phyloP scores from a whole-genome alignment of 2,888 invertebrate genomes.

The Cerceris rybyensis region DNA sequence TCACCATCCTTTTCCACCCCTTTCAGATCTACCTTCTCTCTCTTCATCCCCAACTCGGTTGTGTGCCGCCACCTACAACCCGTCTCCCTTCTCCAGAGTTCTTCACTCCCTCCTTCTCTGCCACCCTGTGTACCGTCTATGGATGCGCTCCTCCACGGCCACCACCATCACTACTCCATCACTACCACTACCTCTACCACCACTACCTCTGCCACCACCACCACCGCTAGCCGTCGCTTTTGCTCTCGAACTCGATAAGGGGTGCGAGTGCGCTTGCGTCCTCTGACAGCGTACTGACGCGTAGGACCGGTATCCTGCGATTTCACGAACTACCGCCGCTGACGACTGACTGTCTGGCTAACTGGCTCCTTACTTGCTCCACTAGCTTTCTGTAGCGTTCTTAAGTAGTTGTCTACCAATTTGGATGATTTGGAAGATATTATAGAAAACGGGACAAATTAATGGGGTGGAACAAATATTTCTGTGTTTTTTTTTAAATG shows the following conservation, averaged over 20 bases:
- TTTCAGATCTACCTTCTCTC: conserved; percentile 38
- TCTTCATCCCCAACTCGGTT: conserved; percentile 61
- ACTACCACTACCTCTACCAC: conserved; percentile 57
- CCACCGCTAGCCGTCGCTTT: conserved; percentile 71
- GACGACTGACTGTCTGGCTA: conserved; percentile 53
- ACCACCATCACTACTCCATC: conserved; percentile 49
- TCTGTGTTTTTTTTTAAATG: no score
- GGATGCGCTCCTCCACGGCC: conserved; percentile 38
- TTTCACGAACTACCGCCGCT: conserved; percentile 69
- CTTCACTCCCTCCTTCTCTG: conserved; percentile 43
- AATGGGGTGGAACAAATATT: no score
- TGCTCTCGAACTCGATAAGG: conserved; percentile 80
- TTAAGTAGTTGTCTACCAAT: conserved; percentile 26
- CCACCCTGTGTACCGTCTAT: conserved; percentile 42
- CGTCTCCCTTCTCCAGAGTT: conserved; percentile 50
- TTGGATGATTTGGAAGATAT: no score
- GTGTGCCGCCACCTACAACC: conserved; percentile 66
- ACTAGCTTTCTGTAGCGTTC: conserved; percentile 35
- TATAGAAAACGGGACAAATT: no score
- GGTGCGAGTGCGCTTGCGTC: conserved; percentile 75
- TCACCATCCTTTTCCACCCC: conserved; percentile 44
- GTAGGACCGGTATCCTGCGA: conserved; percentile 62
- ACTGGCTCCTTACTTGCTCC: conserved; percentile 37
- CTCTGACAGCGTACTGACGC: conserved; percentile 65
- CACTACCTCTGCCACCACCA: conserved; percentile 45